Conservation (phyloP, 2,888 invertebrate genomes). For the Eudemis profundana region DNA sequence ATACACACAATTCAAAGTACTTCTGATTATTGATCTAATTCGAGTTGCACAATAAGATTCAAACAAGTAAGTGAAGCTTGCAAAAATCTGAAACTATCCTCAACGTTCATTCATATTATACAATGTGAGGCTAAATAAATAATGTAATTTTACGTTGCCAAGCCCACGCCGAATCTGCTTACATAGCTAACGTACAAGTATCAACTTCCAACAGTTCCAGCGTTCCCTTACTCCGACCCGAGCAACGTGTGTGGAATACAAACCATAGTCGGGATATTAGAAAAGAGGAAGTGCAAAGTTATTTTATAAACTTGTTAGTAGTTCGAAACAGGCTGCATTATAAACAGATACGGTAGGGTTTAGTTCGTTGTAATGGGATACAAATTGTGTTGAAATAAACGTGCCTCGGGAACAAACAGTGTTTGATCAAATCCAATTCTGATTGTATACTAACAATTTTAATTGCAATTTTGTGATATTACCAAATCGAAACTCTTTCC, state of each 20-base stretch:
- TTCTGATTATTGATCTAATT: too few species aligned
- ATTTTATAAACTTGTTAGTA: conserved; percentile 58
- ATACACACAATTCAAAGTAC: too few species aligned
- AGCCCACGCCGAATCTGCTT: conserved; percentile 19
- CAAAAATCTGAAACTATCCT: too few species aligned
- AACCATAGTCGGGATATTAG: conserved; percentile 52
- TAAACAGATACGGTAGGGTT: conserved; percentile 29
- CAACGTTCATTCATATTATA: too few species aligned
- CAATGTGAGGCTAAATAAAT: neutral
- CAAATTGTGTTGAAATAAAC: neutral
- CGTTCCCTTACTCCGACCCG: conserved; percentile 28
- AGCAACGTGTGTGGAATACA: conserved; percentile 52
- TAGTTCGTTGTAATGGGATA: conserved; percentile 40
- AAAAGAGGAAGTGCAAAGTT: conserved; percentile 55
- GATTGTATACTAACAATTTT: too few species aligned
- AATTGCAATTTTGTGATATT: too few species aligned
- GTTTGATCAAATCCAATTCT: neutral
- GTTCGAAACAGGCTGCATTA: conserved; percentile 54
- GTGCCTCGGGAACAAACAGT: neutral
- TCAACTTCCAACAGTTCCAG: conserved; percentile 24
- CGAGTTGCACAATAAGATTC: too few species aligned
- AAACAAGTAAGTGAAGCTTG: too few species aligned
- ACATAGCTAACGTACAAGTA: conserved; percentile 3
- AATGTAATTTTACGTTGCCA: conserved; percentile 5
- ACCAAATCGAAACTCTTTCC: too few species aligned